phyloP scores from a whole-genome alignment of 1,140 invertebrate genomes.

The Drosophila tsacasi region DNA sequence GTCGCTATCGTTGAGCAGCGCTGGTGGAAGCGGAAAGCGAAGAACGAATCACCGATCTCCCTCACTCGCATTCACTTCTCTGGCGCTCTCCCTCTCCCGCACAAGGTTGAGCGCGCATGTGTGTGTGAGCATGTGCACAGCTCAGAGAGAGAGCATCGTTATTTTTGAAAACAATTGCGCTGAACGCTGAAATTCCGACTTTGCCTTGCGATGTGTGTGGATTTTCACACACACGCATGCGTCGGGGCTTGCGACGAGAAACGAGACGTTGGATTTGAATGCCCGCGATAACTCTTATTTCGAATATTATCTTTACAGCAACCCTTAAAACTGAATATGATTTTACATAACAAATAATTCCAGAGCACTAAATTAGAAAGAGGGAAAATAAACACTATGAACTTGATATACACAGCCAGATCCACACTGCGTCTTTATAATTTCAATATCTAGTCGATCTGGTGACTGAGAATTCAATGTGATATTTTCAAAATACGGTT shows the following conservation, averaged over 20 bases:
- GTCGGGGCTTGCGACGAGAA: slow-evolving; percentile 4
- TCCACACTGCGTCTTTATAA: not conserved
- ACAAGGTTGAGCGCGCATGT: slow-evolving; percentile 4
- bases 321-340: slow-evolving; percentile 51
- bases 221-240: slow-evolving; percentile 49
- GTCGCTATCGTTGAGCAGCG: slow-evolving; percentile 1
- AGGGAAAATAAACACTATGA: slow-evolving; percentile 14
- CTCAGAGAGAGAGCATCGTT: slow-evolving; percentile 59
- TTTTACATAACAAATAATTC: slow-evolving; percentile 36
- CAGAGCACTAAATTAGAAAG: slow-evolving; percentile 22
- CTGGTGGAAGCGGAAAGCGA: slow-evolving; percentile 7
- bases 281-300: slow-evolving; percentile 48
- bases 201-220: slow-evolving; percentile 36
- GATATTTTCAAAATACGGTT: not conserved
- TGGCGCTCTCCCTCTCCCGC: slow-evolving; percentile 6
- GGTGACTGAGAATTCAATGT: not conserved
- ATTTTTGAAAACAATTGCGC: slow-evolving; percentile 75
- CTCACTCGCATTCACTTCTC: not conserved
- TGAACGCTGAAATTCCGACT: slow-evolving; percentile 58
- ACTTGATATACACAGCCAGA: not conserved
- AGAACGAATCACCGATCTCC: slow-evolving; percentile 3
- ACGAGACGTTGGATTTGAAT: slow-evolving; percentile 65
- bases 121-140: slow-evolving; percentile 4
- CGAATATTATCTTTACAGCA: slow-evolving; percentile 56
- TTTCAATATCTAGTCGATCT: not conserved